A percentile compares a stretch with the other conserved stretches of the same genome.
Conservation (phyloP, 2,888 invertebrate genomes). For the Marronus borbonicus region DNA sequence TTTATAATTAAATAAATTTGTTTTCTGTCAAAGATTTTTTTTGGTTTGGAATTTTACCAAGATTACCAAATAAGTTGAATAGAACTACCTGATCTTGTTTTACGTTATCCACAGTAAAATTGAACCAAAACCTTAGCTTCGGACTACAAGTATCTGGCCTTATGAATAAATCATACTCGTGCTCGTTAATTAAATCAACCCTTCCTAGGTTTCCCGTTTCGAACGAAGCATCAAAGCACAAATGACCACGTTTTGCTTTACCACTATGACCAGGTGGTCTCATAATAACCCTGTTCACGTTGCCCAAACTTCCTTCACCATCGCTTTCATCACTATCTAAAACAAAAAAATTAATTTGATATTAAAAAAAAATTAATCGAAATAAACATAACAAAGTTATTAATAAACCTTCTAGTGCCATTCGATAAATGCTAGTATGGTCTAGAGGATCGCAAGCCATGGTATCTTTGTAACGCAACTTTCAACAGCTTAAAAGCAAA, state of each 20-base stretch:
- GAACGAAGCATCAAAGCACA: conserved; percentile 97
- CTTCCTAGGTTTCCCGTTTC: conserved; percentile 98
- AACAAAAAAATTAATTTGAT: conserved; percentile 53
- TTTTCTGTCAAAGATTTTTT: too few relatives aligned
- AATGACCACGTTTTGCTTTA: conserved; percentile 95
- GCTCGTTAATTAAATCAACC: conserved; percentile 93
- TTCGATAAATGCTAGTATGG: conserved; percentile 79
- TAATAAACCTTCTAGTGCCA: conserved; percentile 44
- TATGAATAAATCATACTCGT: conserved; percentile 96
- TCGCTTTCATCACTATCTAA: conserved; percentile 93
- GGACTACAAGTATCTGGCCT: conserved; percentile 98
- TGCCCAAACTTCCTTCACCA: conserved; percentile 94
- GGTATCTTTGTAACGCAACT: conserved; percentile 42
- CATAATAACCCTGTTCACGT: conserved; percentile 90
- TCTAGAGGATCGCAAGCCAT: conserved; percentile 65
- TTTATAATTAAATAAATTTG: background rate
- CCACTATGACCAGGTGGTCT: conserved; percentile 94
- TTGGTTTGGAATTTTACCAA: too few relatives aligned
- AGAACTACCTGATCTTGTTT: conserved; percentile 87
- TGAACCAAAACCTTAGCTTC: conserved; percentile 95
- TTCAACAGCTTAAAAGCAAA: conserved; percentile 35
- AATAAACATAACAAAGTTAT: conserved; percentile 1
- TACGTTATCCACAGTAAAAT: conserved; percentile 97
- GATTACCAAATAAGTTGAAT: too few relatives aligned
- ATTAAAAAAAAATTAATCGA: background rate